Conservation (phyloP, 2,113 vertebrate species). For the Vanacampus margaritifer region DNA sequence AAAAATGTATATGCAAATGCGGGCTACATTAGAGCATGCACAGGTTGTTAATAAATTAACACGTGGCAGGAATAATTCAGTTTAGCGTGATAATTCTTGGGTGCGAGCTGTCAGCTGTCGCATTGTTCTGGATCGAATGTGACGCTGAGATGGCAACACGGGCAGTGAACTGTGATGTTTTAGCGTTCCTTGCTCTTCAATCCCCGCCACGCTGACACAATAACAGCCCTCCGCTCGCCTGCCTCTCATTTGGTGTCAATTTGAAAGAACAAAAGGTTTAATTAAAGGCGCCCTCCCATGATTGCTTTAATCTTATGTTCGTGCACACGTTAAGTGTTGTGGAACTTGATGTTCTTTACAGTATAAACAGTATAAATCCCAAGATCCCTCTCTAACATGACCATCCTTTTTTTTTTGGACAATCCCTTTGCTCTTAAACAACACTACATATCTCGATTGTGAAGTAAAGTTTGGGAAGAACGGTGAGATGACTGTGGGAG, state of each 20-base stretch:
- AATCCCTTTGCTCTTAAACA: background rate
- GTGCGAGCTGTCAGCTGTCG: slow-evolving; percentile 86
- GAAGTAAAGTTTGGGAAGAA: background rate
- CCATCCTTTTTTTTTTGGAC: background rate
- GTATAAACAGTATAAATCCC: background rate
- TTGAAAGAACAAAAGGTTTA: slow-evolving; percentile 68
- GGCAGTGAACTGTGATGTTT: slow-evolving; percentile 77
- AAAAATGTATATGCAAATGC: slow-evolving; percentile 83
- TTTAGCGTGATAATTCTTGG: slow-evolving; percentile 88
- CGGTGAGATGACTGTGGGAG: background rate
- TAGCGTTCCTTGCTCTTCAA: slow-evolving; percentile 65
- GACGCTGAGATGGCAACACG: slow-evolving; percentile 77
- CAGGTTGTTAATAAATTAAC: slow-evolving; percentile 87
- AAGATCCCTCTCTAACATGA: background rate
- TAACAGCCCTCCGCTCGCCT: slow-evolving; percentile 63
- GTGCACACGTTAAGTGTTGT: slow-evolving; percentile 26
- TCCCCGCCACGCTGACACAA: slow-evolving; percentile 64
- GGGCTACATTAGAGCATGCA: slow-evolving; percentile 78
- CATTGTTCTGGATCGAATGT: slow-evolving; percentile 79
- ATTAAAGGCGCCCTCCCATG: slow-evolving; percentile 64
- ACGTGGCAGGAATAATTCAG: slow-evolving; percentile 92
- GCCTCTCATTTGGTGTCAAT: slow-evolving; percentile 47
- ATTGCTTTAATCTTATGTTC: slow-evolving; percentile 38
- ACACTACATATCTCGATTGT: background rate
- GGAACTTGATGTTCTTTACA: slow-evolving; percentile 15